Conservation (phyloP, 2,888 invertebrate species). For the Zhengitettix transpicula region DNA sequence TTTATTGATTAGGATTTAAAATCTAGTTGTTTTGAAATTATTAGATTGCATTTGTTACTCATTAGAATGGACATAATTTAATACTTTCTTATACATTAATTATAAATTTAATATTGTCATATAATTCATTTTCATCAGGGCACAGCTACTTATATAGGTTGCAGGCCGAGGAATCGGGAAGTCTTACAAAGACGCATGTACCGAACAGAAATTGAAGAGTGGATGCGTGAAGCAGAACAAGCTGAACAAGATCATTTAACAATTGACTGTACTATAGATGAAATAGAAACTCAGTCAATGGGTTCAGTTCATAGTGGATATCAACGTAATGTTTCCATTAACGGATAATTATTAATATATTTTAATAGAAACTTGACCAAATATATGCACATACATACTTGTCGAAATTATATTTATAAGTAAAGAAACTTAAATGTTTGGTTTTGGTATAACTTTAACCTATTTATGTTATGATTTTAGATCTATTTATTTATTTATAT, state of each 20-base stretch:
- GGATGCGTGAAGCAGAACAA: slow-evolving; percentile 51
- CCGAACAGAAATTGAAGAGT: slow-evolving; percentile 52
- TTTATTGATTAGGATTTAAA: no score
- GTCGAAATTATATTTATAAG: no score
- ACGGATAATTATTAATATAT: neutral
- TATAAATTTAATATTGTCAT: neutral
- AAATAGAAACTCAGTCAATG: neutral
- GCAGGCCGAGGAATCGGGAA: slow-evolving; percentile 56
- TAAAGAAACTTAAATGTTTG: no score
- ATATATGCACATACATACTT: no score
- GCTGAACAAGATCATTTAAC: slow-evolving; percentile 25
- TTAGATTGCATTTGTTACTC: no score
- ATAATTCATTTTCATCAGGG: slow-evolving; percentile 23
- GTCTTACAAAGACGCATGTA: slow-evolving; percentile 64
- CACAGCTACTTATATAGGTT: slow-evolving; percentile 52
- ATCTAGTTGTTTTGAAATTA: no score
- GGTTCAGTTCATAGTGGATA: neutral
- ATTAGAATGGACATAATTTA: no score
- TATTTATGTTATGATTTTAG: no score
- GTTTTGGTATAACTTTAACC: no score
- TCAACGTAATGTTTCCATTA: neutral
- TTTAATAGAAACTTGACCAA: no score
- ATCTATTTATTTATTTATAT: no score
- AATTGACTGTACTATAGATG: neutral
- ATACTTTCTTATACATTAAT: neutral